A percentile compares a stretch with the other conserved stretches of the same genome.
Evolutionary conservation across 2,888 invertebrate species (phyloP).

Genomic region (Clivina fossor): DNA sequence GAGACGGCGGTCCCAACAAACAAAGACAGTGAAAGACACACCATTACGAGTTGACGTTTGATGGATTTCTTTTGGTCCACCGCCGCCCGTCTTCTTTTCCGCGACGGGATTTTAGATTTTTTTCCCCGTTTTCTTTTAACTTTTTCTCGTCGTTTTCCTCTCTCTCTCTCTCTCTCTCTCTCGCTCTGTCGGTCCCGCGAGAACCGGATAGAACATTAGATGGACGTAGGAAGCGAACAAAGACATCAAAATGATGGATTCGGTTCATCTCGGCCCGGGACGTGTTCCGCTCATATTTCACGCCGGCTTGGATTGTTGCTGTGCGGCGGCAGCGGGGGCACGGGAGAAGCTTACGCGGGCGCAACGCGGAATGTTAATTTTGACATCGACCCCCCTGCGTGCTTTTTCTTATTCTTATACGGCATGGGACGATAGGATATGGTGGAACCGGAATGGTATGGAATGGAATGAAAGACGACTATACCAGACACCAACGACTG

Average conservation of each 20-base stretch:
- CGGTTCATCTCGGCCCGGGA: constrained; percentile 56
- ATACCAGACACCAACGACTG: constrained; percentile 25
- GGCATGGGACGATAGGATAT: background rate
- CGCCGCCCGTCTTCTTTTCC: constrained; percentile 43
- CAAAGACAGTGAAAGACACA: constrained; percentile 45
- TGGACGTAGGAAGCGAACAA: constrained; percentile 53
- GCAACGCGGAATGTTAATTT: constrained; percentile 55
- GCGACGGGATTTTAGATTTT: constrained; percentile 50
- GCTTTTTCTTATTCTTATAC: constrained; percentile 41
- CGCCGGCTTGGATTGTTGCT: constrained; percentile 43
- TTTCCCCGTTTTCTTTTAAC: constrained; percentile 47
- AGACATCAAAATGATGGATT: constrained; percentile 58
- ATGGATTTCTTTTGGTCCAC: constrained; percentile 48
- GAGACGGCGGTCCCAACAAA: constrained; percentile 18
- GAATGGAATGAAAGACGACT: too few species aligned
- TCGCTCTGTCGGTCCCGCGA: too few species aligned
- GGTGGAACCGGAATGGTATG: too few species aligned
- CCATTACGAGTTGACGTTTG: constrained; percentile 52
- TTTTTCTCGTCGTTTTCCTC: too few species aligned
- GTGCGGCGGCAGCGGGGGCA: constrained; percentile 46
- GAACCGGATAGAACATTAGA: constrained; percentile 38
- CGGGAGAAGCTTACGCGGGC: constrained; percentile 48
- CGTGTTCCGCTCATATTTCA: constrained; percentile 58
- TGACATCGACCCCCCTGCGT: constrained; percentile 49
- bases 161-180: too few species aligned